Base-by-base conservation (phyloP, 1,140 invertebrate genomes). In the Listronotus oregonensis region DNA sequence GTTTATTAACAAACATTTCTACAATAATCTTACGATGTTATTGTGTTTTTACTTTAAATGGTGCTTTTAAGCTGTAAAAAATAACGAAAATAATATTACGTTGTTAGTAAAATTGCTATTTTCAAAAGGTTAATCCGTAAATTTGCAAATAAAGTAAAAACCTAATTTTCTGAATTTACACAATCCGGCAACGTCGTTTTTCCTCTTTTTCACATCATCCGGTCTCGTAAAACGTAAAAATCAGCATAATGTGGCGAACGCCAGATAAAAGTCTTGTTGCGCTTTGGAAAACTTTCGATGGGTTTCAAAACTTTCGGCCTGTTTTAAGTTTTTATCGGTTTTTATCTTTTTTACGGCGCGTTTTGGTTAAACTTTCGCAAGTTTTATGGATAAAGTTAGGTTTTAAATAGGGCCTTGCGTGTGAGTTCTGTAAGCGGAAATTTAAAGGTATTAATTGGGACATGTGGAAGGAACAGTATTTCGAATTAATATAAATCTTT, bases 181-280 rank as follows among this genome's bases (percentile, higher is more conserved):
- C 34, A 52, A n/a, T 42, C 6, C 15, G 56, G 27, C 56, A 47
- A 46, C 43, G 43, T 27, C 18, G 59, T 15, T 34, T 42, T 39
- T 18, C 11, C 42, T 9, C 12, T n/a, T 15, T 27, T 21, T 31
- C 43, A 44, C 56, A 43, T 47, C 34, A 58, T 15, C 27, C 42
- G 14, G 17, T 14, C 34, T 51, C 34, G n/a, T 43, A 27, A 64
- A 37, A 64, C 61, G 62, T 46, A 57, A 64, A 57, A 64, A 64
- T 64, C 62, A 64, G 62, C 62, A 64, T 64, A 64, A 64, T 64
- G 62, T 57, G 47, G 52, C 60, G 60, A 58, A 43, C 50, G 52
- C 43, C 40, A 64, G 62, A 64, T 64, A 64, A 64, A 64, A 58
- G 55, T 63, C 49, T 50, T 64, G 62, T 64, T 57, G 52, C 62